phyloP scores from a whole-genome alignment of 2,797 vertebrate species.

The Acanthornis magna region DNA sequence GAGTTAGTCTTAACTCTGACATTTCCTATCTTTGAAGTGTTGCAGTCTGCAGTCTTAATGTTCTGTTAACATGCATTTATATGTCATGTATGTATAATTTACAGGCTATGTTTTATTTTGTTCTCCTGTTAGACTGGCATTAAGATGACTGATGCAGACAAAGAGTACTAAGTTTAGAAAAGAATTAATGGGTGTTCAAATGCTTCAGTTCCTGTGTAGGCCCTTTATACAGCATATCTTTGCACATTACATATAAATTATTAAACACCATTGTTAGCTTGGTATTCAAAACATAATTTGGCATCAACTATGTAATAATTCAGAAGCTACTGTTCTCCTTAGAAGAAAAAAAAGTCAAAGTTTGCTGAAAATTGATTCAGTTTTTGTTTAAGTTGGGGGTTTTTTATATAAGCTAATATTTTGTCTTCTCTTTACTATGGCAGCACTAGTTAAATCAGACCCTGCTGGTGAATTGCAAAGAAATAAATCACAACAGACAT shows the following conservation, averaged over 20 bases:
- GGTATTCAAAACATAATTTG: constrained; percentile 26
- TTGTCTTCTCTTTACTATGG: background rate
- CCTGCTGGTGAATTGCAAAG: constrained; percentile 23
- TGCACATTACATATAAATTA: constrained; percentile 19
- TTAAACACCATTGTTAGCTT: constrained; percentile 42
- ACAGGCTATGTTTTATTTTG: background rate
- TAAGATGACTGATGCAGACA: background rate
- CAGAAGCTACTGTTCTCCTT: constrained; percentile 43
- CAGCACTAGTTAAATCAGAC: constrained; percentile 24
- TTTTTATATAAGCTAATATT: constrained; percentile 17
- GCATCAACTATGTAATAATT: background rate
- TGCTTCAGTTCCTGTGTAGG: background rate
- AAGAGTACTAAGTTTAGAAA: background rate
- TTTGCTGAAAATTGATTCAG: background rate
- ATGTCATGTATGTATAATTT: background rate
- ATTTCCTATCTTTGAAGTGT: constrained; percentile 28
- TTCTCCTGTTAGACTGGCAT: background rate
- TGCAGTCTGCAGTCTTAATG: background rate
- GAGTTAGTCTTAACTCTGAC: background rate
- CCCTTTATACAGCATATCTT: background rate
- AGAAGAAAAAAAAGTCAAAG: background rate
- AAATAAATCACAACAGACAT: constrained; percentile 67
- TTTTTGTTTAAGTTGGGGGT: background rate
- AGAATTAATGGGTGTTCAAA: background rate
- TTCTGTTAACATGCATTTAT: background rate